phyloP scores from a whole-genome alignment of 2,888 invertebrate species.

The Monopis laevigella region DNA sequence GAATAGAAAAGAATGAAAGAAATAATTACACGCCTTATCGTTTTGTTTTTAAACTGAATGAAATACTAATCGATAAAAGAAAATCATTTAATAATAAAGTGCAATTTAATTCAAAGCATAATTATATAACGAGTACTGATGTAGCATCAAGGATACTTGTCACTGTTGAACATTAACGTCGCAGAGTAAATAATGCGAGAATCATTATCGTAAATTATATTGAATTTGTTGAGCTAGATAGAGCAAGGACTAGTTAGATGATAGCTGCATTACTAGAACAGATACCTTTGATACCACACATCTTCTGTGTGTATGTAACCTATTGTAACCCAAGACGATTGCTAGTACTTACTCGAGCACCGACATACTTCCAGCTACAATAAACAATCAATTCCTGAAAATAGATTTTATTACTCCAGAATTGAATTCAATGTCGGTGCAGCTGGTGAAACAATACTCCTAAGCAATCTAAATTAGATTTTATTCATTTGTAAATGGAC shows the following conservation, averaged over 20 bases:
- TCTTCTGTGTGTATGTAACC: slow-evolving; percentile 45
- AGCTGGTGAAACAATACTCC: slow-evolving; percentile 32
- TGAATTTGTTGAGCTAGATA: too few relatives aligned
- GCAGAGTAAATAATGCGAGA: not conserved
- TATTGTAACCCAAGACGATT: slow-evolving; percentile 48
- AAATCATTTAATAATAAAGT: too few relatives aligned
- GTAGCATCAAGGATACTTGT: not conserved
- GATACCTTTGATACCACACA: slow-evolving; percentile 39
- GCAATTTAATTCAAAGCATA: too few relatives aligned
- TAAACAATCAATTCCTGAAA: slow-evolving; percentile 49
- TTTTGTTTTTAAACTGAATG: too few relatives aligned
- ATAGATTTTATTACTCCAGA: slow-evolving; percentile 53
- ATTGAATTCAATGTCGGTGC: slow-evolving; percentile 53
- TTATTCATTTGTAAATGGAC: not conserved
- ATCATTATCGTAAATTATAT: slow-evolving; percentile 7
- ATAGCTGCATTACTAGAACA: too few relatives aligned
- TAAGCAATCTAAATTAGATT: slow-evolving; percentile 26
- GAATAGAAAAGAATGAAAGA: too few relatives aligned
- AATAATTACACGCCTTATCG: too few relatives aligned
- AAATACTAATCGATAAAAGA: too few relatives aligned
- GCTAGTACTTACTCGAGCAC: slow-evolving; percentile 38
- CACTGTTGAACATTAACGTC: not conserved
- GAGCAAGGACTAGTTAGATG: too few relatives aligned
- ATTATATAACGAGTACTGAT: too few relatives aligned
- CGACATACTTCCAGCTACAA: slow-evolving; percentile 42